Evolutionary conservation across 2,113 vertebrate species (phyloP).

Genomic region (Coregonus clupeaformis): DNA sequence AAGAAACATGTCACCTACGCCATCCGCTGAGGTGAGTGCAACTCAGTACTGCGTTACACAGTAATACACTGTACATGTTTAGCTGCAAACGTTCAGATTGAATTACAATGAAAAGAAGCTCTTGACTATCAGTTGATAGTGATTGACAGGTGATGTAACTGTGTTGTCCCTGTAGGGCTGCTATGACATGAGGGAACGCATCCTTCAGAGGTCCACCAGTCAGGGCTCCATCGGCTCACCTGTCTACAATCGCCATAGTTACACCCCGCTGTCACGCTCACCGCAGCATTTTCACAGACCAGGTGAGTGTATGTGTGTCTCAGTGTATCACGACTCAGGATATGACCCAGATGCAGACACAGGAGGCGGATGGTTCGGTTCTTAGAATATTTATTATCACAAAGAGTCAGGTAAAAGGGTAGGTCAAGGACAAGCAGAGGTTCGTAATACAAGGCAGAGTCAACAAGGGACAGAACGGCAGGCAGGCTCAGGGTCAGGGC

Average conservation of each 20-base stretch:
- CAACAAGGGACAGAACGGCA: too few relatives aligned
- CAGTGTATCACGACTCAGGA: too few relatives aligned
- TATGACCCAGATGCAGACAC: too few relatives aligned
- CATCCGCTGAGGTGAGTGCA: constrained; percentile 86
- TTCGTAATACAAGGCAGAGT: too few relatives aligned
- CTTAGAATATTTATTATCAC: too few relatives aligned
- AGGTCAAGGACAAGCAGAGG: too few relatives aligned
- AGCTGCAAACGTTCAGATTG: neutral
- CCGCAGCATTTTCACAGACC: constrained; percentile 97
- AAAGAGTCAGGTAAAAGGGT: too few relatives aligned
- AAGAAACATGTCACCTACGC: constrained; percentile 91
- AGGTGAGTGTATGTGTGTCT: constrained; percentile 74
- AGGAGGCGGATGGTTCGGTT: too few relatives aligned
- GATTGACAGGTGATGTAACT: constrained; percentile 31
- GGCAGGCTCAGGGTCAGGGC: too few relatives aligned
- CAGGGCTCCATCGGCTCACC: constrained; percentile 86
- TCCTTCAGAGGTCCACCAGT: constrained; percentile 86
- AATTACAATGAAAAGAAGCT: neutral
- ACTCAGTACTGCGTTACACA: too few relatives aligned
- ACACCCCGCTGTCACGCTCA: constrained; percentile 87
- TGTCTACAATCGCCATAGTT: constrained; percentile 84
- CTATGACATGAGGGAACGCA: constrained; percentile 79
- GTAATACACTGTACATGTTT: neutral
- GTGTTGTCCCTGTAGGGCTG: constrained; percentile 73
- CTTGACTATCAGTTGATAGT: neutral